These are phyloP conservation scores for Gouania willdenowi DNA, from an alignment of 2,797 vertebrate genomes.

Conservation along the genomic window DNA sequence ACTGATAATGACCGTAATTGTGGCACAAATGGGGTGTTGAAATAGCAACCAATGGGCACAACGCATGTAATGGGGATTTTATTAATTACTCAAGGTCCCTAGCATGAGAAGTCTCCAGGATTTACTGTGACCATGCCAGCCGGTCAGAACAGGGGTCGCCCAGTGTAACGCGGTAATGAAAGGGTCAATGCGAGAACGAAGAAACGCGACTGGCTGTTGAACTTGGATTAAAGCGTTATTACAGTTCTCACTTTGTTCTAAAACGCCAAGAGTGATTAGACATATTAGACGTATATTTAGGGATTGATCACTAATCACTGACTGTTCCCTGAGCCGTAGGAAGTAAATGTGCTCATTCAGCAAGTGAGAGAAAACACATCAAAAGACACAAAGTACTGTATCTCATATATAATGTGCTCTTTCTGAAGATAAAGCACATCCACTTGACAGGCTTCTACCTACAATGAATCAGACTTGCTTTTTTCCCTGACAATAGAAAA, in stretches of 20 bases:
- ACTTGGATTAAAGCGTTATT: conserved; percentile 26
- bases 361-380: no score
- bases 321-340: not conserved
- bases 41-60: conserved; percentile 87
- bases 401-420: no score
- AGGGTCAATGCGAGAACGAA: conserved; percentile 57
- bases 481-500: conserved; percentile 46
- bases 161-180: conserved; percentile 59
- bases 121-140: conserved; percentile 77
- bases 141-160: conserved; percentile 62
- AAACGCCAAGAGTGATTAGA: no score
- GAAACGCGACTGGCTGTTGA: conserved; percentile 5
- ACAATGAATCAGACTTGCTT: conserved; percentile 36
- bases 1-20: conserved; percentile 88
- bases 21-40: conserved; percentile 87
- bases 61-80: conserved; percentile 86
- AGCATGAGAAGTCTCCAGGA: conserved; percentile 73
- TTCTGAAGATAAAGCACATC: no score
- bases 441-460: conserved; percentile 19
- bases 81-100: conserved; percentile 79
- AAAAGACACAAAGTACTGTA: no score
- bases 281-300: no score
- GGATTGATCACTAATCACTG: not conserved
- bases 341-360: conserved; percentile 1
- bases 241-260: no score